Conservation (phyloP, 92 coral and sea anemone species). For the Epizoanthus rinbou region DNA sequence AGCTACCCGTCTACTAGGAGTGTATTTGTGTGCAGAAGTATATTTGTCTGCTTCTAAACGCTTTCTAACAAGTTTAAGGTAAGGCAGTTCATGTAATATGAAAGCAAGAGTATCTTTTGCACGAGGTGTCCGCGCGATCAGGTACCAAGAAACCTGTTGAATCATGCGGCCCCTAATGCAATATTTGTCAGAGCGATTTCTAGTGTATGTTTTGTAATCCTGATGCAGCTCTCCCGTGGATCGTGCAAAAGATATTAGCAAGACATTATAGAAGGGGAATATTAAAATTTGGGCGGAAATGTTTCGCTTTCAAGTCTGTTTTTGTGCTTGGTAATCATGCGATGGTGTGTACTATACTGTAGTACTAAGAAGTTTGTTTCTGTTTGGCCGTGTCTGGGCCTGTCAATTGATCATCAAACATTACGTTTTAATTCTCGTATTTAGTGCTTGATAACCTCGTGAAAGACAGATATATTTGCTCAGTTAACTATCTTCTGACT, state of each 20-base stretch:
- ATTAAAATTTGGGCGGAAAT: conserved; percentile 26
- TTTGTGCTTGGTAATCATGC: conserved; percentile 39
- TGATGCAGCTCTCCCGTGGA: neutral
- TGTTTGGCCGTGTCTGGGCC: conserved; percentile 41
- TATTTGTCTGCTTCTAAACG: conserved; percentile 68
- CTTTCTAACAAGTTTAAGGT: conserved; percentile 80
- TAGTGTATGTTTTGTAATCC: conserved; percentile 23
- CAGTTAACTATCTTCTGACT: neutral
- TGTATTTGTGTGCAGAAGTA: conserved; percentile 76
- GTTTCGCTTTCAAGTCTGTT: conserved; percentile 37
- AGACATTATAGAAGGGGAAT: conserved; percentile 16
- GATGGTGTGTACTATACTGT: conserved; percentile 21
- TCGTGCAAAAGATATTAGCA: conserved; percentile 18
- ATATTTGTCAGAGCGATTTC: conserved; percentile 24
- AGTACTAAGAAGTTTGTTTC: conserved; percentile 27
- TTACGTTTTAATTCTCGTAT: conserved; percentile 17
- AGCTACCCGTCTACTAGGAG: conserved; percentile 75
- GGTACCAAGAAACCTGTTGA: conserved; percentile 41
- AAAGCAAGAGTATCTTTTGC: conserved; percentile 21
- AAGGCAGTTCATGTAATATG: conserved; percentile 33
- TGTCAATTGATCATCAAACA: conserved; percentile 15
- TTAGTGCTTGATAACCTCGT: conserved; percentile 22
- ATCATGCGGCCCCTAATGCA: conserved; percentile 46
- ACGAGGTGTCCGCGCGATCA: conserved; percentile 44
- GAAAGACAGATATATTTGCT: conserved; percentile 2